These are phyloP conservation scores for Brachystomella parvula DNA, from an alignment of 1,140 invertebrate species.

Conservation along the genomic window DNA sequence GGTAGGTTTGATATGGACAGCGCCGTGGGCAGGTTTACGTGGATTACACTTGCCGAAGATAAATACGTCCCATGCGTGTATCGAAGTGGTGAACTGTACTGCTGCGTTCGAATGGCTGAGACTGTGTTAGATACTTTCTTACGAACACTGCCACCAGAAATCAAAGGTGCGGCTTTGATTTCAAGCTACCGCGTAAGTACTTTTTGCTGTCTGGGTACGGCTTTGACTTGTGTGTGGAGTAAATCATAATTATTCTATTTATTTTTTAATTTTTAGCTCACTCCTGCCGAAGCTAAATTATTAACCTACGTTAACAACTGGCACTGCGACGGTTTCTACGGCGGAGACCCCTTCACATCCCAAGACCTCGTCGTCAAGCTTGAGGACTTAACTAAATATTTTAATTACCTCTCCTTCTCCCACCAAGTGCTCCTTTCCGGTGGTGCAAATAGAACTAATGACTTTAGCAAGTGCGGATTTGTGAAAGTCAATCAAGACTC, in stretches of 20 bases:
- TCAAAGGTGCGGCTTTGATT: constrained; percentile 50
- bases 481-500: constrained; percentile 88
- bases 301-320: constrained; percentile 87
- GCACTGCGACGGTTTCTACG: constrained; percentile 85
- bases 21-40: constrained; percentile 35
- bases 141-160: constrained; percentile 68
- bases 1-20: constrained; percentile 35
- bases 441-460: constrained; percentile 50
- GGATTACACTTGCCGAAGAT: constrained; percentile 21
- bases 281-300: constrained; percentile 75
- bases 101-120: constrained; percentile 84
- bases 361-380: constrained; percentile 83
- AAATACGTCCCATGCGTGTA: constrained; percentile 74
- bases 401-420: constrained; percentile 79
- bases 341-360: constrained; percentile 74
- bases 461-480: constrained; percentile 67
- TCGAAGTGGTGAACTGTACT: constrained; percentile 72
- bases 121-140: constrained; percentile 55
- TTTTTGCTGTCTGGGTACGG: not conserved
- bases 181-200: constrained; percentile 30
- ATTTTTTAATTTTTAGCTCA: constrained; percentile 59
- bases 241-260: too few relatives aligned
- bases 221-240: too few relatives aligned
- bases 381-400: constrained; percentile 79
- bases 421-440: constrained; percentile 64